A percentile compares a stretch with the other conserved stretches of the same genome.
phyloP scores from a whole-genome alignment of 2,797 vertebrate species.

The Lagocephalus sceleratus region DNA sequence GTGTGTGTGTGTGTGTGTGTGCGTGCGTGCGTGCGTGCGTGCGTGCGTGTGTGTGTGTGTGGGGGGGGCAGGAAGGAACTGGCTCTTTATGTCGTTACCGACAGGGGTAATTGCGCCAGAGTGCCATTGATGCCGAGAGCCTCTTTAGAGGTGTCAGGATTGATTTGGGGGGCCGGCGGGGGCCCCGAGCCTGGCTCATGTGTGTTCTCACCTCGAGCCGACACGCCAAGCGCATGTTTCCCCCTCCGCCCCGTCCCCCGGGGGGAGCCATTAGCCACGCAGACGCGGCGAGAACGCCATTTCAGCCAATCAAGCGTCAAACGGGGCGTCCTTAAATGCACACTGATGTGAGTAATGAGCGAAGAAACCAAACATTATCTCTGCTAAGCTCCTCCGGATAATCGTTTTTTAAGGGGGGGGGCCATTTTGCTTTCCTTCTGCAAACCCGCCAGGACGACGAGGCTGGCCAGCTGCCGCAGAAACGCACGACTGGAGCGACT shows the following conservation, averaged over 20 bases:
- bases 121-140: constrained; percentile 74
- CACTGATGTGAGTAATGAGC: constrained; percentile 13
- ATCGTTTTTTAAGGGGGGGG: too few relatives aligned
- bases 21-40: too few relatives aligned
- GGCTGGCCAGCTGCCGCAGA: too few relatives aligned
- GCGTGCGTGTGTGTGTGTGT: too few relatives aligned
- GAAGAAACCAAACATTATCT: constrained; percentile 40
- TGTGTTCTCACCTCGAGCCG: constrained; percentile 80
- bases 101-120: constrained; percentile 73
- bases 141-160: constrained; percentile 77
- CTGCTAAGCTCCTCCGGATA: too few relatives aligned
- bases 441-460: too few relatives aligned
- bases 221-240: constrained; percentile 74
- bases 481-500: neutral
- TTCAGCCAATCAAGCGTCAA: constrained; percentile 76
- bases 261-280: constrained; percentile 77
- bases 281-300: constrained; percentile 80
- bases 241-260: constrained; percentile 50
- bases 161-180: constrained; percentile 50
- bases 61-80: constrained; percentile 69
- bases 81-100: constrained; percentile 75
- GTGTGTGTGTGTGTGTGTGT: too few relatives aligned
- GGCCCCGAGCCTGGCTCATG: constrained; percentile 73
- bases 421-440: too few relatives aligned
- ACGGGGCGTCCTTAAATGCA: constrained; percentile 51